phyloP scores from a whole-genome alignment of 1,140 invertebrate species.

The Caenorhabditis remanei region DNA sequence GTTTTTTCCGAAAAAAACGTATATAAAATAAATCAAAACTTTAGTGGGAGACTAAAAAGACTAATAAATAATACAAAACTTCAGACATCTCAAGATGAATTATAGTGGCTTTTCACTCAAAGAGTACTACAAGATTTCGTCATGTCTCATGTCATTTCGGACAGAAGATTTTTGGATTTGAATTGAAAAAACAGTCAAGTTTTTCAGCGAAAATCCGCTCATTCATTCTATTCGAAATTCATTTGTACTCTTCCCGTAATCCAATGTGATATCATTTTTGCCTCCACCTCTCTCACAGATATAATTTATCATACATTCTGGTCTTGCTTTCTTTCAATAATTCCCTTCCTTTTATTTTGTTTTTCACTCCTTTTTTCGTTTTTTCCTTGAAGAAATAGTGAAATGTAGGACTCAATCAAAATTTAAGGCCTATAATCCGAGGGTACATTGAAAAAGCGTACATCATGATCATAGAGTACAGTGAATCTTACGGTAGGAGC shows the following conservation, averaged over 20 bases:
- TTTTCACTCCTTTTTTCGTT: not conserved
- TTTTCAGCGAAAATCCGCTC: no score
- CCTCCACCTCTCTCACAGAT: not conserved
- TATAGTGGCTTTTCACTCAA: not conserved
- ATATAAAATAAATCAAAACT: not conserved
- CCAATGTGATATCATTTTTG: conserved; percentile 17
- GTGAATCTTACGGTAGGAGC: no score
- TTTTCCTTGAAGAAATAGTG: no score
- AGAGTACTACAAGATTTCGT: not conserved
- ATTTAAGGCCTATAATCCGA: no score
- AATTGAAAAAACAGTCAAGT: no score
- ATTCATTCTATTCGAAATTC: not conserved
- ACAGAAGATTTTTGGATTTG: not conserved
- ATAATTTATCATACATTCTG: conserved; percentile 16
- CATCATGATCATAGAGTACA: no score
- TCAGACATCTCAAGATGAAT: not conserved
- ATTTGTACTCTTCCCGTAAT: not conserved
- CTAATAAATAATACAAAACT: not conserved
- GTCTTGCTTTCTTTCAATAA: not conserved
- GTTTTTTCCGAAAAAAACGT: not conserved
- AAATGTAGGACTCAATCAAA: no score
- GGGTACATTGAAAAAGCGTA: no score
- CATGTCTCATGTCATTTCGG: not conserved
- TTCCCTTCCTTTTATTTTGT: not conserved
- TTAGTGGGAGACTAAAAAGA: not conserved